These are phyloP conservation scores for Saccostrea glomerata DNA, from an alignment of 1,140 invertebrate genomes.

Conservation along the genomic window DNA sequence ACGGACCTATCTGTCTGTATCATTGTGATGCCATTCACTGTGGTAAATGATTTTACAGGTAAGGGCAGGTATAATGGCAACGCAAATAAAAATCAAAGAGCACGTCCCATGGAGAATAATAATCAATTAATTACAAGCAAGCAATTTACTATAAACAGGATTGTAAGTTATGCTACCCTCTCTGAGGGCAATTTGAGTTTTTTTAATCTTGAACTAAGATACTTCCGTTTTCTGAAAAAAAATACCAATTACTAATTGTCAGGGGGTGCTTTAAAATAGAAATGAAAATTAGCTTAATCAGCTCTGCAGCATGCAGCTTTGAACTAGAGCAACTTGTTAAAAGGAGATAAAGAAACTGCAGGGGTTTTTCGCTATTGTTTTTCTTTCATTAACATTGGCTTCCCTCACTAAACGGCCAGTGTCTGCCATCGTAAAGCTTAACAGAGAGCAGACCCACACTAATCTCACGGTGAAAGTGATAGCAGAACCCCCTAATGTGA, in stretches of 20 bases:
- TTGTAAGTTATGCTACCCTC: background rate
- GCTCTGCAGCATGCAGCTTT: background rate
- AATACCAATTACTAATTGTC: background rate
- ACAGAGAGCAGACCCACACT: background rate
- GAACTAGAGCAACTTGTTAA: background rate
- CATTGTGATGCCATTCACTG: constrained; percentile 87
- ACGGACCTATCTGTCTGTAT: constrained; percentile 94
- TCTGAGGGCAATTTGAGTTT: background rate
- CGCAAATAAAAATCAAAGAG: background rate
- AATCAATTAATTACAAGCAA: background rate
- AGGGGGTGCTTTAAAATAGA: background rate
- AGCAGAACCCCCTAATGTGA: background rate
- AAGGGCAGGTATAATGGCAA: constrained; percentile 79
- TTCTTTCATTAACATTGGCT: constrained; percentile 30
- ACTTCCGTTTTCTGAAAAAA: background rate
- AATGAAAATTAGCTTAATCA: background rate
- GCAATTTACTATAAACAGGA: background rate
- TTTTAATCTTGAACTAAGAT: background rate
- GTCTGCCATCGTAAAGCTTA: constrained; percentile 2
- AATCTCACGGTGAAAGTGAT: background rate
- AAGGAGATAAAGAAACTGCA: background rate
- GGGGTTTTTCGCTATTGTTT: background rate
- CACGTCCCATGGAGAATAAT: background rate
- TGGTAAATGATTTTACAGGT: constrained; percentile 80
- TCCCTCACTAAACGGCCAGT: background rate